Evolutionary conservation across 2,113 vertebrate genomes (phyloP).

Genomic region (Psephotus haematonotus): DNA sequence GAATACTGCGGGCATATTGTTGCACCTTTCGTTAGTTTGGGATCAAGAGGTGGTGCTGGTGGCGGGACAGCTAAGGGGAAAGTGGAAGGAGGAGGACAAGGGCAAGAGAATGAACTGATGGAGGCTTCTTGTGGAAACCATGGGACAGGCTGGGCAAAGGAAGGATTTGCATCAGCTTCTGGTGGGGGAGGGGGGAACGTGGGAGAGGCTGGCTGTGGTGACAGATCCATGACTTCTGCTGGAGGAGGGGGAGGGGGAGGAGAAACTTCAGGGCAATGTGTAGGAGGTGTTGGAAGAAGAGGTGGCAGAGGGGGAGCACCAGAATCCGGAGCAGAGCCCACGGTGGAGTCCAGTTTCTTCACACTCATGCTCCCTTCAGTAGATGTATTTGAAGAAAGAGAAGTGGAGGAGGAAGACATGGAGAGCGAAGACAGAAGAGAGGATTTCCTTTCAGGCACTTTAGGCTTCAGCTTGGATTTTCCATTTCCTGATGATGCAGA

Average conservation of each 20-base stretch:
- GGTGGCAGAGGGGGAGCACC: constrained; percentile 56
- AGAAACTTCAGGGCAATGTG: constrained; percentile 25
- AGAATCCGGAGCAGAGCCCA: constrained; percentile 59
- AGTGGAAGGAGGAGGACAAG: constrained; percentile 23
- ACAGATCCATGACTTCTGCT: constrained; percentile 26
- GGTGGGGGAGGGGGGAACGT: constrained; percentile 79
- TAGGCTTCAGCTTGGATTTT: constrained; percentile 85
- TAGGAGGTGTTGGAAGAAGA: not conserved
- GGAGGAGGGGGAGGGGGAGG: constrained; percentile 74
- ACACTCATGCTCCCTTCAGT: constrained; percentile 76
- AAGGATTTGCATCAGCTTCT: constrained; percentile 73
- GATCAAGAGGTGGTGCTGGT: constrained; percentile 74
- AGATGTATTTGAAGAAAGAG: constrained; percentile 93
- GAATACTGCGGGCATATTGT: constrained; percentile 49
- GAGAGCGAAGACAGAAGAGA: constrained; percentile 92
- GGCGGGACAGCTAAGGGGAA: constrained; percentile 45
- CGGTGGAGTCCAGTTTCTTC: constrained; percentile 47
- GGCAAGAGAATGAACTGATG: constrained; percentile 54
- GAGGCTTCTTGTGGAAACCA: constrained; percentile 50
- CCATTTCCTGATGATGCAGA: constrained; percentile 83
- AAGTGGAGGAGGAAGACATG: constrained; percentile 92
- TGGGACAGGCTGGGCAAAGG: constrained; percentile 58
- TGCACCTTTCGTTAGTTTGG: constrained; percentile 72
- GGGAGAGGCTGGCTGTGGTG: constrained; percentile 59
- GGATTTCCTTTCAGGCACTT: constrained; percentile 95